These are phyloP conservation scores for Dryocosmus kuriphilus DNA, from an alignment of 2,888 invertebrate species.

Conservation along the genomic window DNA sequence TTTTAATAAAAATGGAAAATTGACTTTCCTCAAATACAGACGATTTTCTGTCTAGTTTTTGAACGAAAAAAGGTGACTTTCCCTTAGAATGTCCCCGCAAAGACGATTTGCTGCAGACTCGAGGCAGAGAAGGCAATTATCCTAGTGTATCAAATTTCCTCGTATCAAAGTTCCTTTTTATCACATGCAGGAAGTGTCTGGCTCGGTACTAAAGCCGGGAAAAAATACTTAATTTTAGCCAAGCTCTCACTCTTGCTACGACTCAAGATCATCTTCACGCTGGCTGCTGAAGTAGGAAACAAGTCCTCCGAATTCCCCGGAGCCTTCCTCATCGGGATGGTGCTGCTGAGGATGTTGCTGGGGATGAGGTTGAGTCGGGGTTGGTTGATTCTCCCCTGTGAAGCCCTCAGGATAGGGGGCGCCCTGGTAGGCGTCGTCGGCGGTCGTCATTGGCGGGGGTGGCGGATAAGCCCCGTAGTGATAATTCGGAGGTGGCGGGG, in stretches of 20 bases:
- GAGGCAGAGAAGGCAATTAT: slow-evolving; percentile 36
- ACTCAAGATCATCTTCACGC: slow-evolving; percentile 91
- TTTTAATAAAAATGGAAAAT: too few species aligned
- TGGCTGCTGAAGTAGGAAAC: slow-evolving; percentile 96
- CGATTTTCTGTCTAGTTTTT: too few species aligned
- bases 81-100: too few species aligned
- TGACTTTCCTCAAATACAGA: too few species aligned
- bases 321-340: slow-evolving; percentile 78
- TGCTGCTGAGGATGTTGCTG: slow-evolving; percentile 33
- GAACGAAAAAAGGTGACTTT: too few species aligned
- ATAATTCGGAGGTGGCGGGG: slow-evolving; percentile 78
- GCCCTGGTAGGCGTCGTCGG: slow-evolving; percentile 70
- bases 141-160: slow-evolving; percentile 25
- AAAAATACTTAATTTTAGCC: slow-evolving; percentile 66
- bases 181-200: slow-evolving; percentile 23
- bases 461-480: slow-evolving; percentile 78
- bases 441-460: slow-evolving; percentile 75
- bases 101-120: slow-evolving; percentile 6
- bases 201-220: slow-evolving; percentile 11
- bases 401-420: slow-evolving; percentile 52
- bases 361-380: slow-evolving; percentile 45
- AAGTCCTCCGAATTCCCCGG: slow-evolving; percentile 92
- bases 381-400: slow-evolving; percentile 63
- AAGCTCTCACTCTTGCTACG: slow-evolving; percentile 81
- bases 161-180: slow-evolving; percentile 15